phyloP scores from a whole-genome alignment of 2,797 vertebrate species.

The Salmo trutta region DNA sequence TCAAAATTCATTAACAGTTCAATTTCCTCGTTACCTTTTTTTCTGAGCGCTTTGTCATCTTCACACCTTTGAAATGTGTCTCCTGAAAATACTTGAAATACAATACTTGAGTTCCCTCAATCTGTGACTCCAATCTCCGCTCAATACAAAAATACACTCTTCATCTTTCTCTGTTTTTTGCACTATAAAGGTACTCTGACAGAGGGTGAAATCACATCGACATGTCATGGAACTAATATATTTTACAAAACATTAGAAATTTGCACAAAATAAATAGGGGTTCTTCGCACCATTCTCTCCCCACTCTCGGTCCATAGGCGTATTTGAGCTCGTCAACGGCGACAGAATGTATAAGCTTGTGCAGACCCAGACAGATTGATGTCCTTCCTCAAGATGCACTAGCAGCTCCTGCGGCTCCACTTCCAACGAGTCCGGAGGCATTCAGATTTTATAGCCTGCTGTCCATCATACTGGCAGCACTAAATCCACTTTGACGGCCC shows the following conservation, averaged over 20 bases:
- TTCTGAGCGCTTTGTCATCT: neutral
- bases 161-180: neutral
- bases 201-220: neutral
- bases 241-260: slow-evolving; percentile 12
- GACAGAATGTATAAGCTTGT: slow-evolving; percentile 9
- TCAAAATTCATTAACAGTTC: slow-evolving; percentile 13
- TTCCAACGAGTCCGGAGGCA: neutral
- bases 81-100: slow-evolving; percentile 3
- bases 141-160: slow-evolving; percentile 42
- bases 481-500: slow-evolving; percentile 33
- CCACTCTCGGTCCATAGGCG: neutral
- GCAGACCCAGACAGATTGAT: slow-evolving; percentile 5
- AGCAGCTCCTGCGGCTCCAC: neutral
- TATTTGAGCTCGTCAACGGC: neutral
- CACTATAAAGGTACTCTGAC: neutral
- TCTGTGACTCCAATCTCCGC: slow-evolving; percentile 5
- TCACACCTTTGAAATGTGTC: slow-evolving; percentile 11
- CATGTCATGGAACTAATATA: neutral
- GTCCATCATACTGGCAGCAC: slow-evolving; percentile 24
- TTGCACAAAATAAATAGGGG: slow-evolving; percentile 29
- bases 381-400: slow-evolving; percentile 1
- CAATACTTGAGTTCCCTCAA: slow-evolving; percentile 12
- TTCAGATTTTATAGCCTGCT: neutral
- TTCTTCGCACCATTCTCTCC: slow-evolving; percentile 16
- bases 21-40: neutral